Evolutionary conservation across 1,140 invertebrate genomes (phyloP), one percentile per base, ranked within the genome.

Genomic region (Pseudomyrmex cubaensis): DNA sequence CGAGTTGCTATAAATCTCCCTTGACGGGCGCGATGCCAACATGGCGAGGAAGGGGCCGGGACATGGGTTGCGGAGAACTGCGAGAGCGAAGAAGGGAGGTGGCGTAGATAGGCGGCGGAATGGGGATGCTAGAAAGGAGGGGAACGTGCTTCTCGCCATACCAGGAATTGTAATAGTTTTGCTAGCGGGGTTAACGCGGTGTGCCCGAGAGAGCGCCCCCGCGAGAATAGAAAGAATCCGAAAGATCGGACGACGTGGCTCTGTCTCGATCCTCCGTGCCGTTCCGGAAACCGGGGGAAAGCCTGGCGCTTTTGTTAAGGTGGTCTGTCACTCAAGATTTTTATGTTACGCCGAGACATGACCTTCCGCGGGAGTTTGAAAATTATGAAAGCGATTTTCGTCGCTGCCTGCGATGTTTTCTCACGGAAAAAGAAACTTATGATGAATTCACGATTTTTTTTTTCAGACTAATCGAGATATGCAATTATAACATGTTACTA

Each of bases 1-100:
- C 93, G 93, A 94, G 93, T 94, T 94, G 90, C 93, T 93, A 94
- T 94, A 94, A 94, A 94, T 94, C 93, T 94, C 90, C 90, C 93
- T 92, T 94, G 93, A 94, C 87, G 87, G 87, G 87, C 85, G 87
- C 85, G 88, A 89, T 89, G 86, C 87, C 87, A 89, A 83, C 92
- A 88, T 84, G 87, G 56, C 61, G 74, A 50, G 77, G 76, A 82
- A 50, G 82, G 70, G 74, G 78, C 56, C 54, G 66, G 66, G 77
- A 80, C 77, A 67, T 83, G 82, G 89, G 82, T 70, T 80, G 86
- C 88, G 86, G 89, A 90, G 89, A 80, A 82, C 86, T 82, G 70
- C 70, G 83, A 91, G 87, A 85, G 77, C 82, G 87, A 87, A 74
- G 86, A 90, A 90, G 87, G 87, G 88, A 85, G 84, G 86, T 80